Base-by-base conservation (phyloP, 2,797 vertebrate genomes). In the Tangara arthus region DNA sequence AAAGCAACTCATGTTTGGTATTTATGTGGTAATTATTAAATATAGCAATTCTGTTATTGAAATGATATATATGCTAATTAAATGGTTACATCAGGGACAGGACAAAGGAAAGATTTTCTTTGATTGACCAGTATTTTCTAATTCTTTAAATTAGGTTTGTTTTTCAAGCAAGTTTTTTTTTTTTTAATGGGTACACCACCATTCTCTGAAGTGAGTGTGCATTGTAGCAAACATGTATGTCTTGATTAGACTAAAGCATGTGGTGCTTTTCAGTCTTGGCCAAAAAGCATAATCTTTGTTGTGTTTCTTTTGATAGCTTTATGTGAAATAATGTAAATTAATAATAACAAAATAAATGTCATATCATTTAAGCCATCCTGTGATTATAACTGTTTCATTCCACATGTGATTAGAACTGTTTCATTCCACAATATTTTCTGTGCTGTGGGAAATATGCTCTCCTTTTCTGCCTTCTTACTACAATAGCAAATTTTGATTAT, bases 201-300 rank as follows among this genome's bases (percentile, higher is more conserved):
- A 2, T 79, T 46, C 34, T 82, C 39, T 49, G 37, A 50, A 69
- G 32, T 44, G 24, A 5, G 9, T 65, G 42, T 69, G 19, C 26
- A 0, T 69, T 59, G 34, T 66, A 49, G 23, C 47, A 30, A 71
- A 57, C 9, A 8, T n/a, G 0, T 13, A 15, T 8, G 9, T 56
- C 57, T 82, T 83, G 39, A 49, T 60, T 50, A 73, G 46, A 15
- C 42, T 82, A 21, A 64, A 66, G 30, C 32, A 41, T 19, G 34
- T 89, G 15, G 14, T 84, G n/a, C 35, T 88, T 68, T 86, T 72
- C 42, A 19, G 8, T n/a, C 64, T 68, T 26, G 18, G 46, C 42
- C 55, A 15, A 93, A 64, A 15, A 46, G 15, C 11, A 1, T 49
- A 21, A 13, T 81, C 23, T 37, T 16, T 82, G 9, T n/a, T 77